Evolutionary conservation across 2,888 invertebrate genomes (phyloP).

Genomic region (Drosophila histrio): DNA sequence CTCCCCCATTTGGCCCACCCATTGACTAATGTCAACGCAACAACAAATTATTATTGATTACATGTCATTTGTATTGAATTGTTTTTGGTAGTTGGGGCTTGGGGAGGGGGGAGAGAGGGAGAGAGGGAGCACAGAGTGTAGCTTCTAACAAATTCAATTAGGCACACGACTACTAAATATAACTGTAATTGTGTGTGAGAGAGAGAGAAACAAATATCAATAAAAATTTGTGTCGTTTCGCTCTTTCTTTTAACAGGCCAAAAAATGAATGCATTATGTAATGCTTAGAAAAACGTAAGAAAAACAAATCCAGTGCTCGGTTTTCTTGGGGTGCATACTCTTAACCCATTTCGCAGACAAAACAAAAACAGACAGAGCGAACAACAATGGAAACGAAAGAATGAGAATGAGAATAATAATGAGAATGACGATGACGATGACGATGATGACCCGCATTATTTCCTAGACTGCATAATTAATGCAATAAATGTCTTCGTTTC

Average conservation of each 20-base stretch:
- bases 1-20: not conserved
- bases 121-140: not conserved
- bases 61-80: slow-evolving; percentile 66
- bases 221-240: not conserved
- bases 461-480: slow-evolving; percentile 49
- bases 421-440: slow-evolving; percentile 8
- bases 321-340: slow-evolving; percentile 61
- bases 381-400: slow-evolving; percentile 4
- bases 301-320: not conserved
- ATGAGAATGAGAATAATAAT: not conserved
- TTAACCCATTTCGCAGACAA: slow-evolving; percentile 65
- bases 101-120: too few species aligned
- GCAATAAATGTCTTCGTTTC: slow-evolving; percentile 57
- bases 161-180: slow-evolving; percentile 38
- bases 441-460: slow-evolving; percentile 33
- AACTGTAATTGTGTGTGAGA: slow-evolving; percentile 52
- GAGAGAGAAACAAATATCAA: not conserved
- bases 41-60: slow-evolving; percentile 74
- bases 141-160: slow-evolving; percentile 71
- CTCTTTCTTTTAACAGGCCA: slow-evolving; percentile 7
- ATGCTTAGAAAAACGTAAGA: slow-evolving; percentile 8
- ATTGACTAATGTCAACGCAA: slow-evolving; percentile 60
- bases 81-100: slow-evolving; percentile 1
- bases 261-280: slow-evolving; percentile 49
- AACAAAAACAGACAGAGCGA: slow-evolving; percentile 23